Conservation (phyloP, 1,140 invertebrate species). For the Pseudomyrmex pallidus region DNA sequence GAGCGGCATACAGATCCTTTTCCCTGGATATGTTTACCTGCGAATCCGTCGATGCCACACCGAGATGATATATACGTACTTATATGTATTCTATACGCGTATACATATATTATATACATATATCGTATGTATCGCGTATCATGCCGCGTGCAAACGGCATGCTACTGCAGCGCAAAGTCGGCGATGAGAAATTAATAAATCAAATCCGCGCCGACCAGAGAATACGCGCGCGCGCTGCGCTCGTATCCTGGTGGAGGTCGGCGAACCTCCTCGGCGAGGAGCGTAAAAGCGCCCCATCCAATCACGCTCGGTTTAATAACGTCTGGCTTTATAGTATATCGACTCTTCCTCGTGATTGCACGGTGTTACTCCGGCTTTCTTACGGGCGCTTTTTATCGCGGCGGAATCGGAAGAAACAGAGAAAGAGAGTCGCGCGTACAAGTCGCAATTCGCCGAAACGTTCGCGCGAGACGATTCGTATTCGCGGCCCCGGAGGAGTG, state of each 20-base stretch:
- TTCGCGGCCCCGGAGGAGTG: slow-evolving; percentile 1
- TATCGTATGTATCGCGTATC: not conserved
- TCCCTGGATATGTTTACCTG: slow-evolving; percentile 21
- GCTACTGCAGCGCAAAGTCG: slow-evolving; percentile 8
- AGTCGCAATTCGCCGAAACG: not conserved
- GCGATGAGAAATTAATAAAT: slow-evolving; percentile 56
- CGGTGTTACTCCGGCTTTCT: not conserved
- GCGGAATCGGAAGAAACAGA: no score
- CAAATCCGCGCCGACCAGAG: not conserved
- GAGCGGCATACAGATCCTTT: not conserved
- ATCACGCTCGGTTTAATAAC: slow-evolving; percentile 27
- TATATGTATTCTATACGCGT: no score
- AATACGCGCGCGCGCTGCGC: not conserved
- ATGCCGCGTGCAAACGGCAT: not conserved
- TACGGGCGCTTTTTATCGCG: not conserved
- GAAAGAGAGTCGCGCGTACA: not conserved
- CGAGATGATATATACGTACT: no score
- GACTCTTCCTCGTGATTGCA: slow-evolving; percentile 8
- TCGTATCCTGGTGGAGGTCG: not conserved
- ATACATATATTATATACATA: not conserved
- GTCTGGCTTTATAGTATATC: slow-evolving; percentile 19
- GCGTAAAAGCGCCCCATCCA: slow-evolving; percentile 44
- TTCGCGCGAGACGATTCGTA: not conserved
- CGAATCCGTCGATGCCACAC: not conserved
- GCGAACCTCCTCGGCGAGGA: slow-evolving; percentile 15